A percentile compares a stretch with the other conserved stretches of the same genome.
Conservation (phyloP, 2,797 vertebrate species). For the Phyllotis vaccarum region DNA sequence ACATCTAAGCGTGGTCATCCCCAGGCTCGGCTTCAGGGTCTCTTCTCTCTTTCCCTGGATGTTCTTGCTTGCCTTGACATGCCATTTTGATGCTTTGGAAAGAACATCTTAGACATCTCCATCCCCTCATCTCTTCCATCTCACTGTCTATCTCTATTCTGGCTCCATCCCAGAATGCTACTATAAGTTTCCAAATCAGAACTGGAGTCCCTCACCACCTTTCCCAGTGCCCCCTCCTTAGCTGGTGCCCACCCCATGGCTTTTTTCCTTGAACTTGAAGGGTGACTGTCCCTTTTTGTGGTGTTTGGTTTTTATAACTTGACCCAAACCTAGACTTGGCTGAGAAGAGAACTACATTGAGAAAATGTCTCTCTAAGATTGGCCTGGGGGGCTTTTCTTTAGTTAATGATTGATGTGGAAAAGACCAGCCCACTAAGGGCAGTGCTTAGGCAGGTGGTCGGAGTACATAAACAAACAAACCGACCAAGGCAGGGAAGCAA, state of each 20-base stretch:
- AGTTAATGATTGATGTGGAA: not conserved
- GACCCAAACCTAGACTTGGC: not conserved
- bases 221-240: not conserved
- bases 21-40: fast-evolving
- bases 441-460: not conserved
- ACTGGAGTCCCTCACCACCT: not conserved
- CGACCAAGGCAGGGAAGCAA: not conserved
- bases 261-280: not conserved
- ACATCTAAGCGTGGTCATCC: not conserved
- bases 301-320: not conserved
- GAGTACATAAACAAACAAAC: not conserved
- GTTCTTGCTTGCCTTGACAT: not conserved
- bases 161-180: not conserved
- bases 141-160: not conserved
- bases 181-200: not conserved
- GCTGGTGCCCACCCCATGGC: too few species aligned
- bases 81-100: not conserved
- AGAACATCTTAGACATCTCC: not conserved
- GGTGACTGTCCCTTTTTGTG: not conserved
- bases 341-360: not conserved
- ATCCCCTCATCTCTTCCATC: not conserved
- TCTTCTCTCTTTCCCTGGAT: not conserved
- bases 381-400: not conserved
- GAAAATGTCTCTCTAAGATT: not conserved
- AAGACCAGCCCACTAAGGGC: not conserved